Evolutionary conservation across 2,113 vertebrate genomes (phyloP), one percentile per base, ranked within the genome.

Genomic region (Argyrosomus japonicus): DNA sequence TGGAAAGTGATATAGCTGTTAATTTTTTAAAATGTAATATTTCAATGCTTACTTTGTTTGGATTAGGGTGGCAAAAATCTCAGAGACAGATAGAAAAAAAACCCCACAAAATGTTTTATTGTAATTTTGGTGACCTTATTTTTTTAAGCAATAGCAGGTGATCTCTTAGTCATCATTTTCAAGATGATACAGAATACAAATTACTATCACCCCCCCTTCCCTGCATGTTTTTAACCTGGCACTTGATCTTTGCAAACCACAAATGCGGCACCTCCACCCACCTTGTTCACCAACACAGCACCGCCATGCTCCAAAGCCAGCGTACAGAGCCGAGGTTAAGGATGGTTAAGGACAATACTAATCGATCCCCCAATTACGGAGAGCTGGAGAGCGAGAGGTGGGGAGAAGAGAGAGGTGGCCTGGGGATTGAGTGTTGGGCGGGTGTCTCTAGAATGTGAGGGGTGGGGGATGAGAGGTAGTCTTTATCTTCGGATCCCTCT

Each of bases 291-390:
- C 23, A 47, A 13, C 74, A 70, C 68, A 57, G 58, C 47, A 77
- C 71, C 68, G 36, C 70, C 69, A 45, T 54, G 57, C 76, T 86
- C 86, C 79, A 89, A 73, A 90, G 83, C 76, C 78, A 64, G 78
- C 29, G 54, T 57, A 80, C 85, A 72, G 80, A 85, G 86, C 81
- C 6, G 69, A 72, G 82, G 92, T 92, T 94, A 93, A 90, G 89
- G 69, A 84, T 89, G 89, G 86, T 87, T 93, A 91, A 94, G 91
- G 90, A 91, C 85, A 86, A 83, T 70, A 81, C 91, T 94, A 93
- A 95, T 95, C 93, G 88, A 95, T 94, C 92, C 84, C 79, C 91
- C 94, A 93, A 92, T 95, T 94, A 92, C 65, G 61, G 77, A 85
- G 84, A 79, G 78, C 53, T 81, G 64, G 85, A 75, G 87, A 88